Evolutionary conservation across 2,888 invertebrate species (phyloP), one percentile per base, ranked within the genome.

Genomic region (Noctua janthe): DNA sequence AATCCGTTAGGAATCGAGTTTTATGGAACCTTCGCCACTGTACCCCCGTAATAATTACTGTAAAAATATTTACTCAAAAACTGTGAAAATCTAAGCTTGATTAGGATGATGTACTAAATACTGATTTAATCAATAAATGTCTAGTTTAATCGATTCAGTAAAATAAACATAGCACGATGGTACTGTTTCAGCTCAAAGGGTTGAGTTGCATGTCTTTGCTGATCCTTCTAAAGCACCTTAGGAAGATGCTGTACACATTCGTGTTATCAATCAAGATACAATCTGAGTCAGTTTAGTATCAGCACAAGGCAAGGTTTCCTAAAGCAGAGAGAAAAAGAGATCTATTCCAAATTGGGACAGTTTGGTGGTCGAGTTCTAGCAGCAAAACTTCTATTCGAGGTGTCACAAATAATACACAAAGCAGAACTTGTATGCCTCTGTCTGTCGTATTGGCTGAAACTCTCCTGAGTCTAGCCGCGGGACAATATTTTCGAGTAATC

Each of bases 381-480:
- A 56, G 39, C 72, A 72, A 56, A 56, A 23, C n/a, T 72, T n/a
- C 20, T 71, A 51, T 51, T 71, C 10, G 35, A 71, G 51, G 20
- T 70, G 11, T 49, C 20, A 54, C 17, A 54, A 54, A 17, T 54
- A 29, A 70, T 47, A 5, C 15, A n/a, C n/a, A 70, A 17, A 29
- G 17, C 17, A 70, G 17, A 47, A 70, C 17, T 47, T 29, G 10
- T 70, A 47, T 29, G 62, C 29, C 13, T 29, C 29, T 29, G 29
- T 29, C 29, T 29, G 29, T 29, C 29, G 29, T 29, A 29, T 29
- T 29, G 29, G 62, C 7, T 62, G 29, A 29, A 29, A 62, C 5
- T 49, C 13, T 49, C 7, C 15, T 29, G n/a, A 17, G 10, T 20
- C 29, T 11, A 47, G 47, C 29, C n/a, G 17, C 47, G 11, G 17